A percentile compares a stretch with the other conserved stretches of the same genome.
These are phyloP conservation scores for Mythimna vitellina DNA, from an alignment of 2,888 invertebrate species.

Conservation along the genomic window DNA sequence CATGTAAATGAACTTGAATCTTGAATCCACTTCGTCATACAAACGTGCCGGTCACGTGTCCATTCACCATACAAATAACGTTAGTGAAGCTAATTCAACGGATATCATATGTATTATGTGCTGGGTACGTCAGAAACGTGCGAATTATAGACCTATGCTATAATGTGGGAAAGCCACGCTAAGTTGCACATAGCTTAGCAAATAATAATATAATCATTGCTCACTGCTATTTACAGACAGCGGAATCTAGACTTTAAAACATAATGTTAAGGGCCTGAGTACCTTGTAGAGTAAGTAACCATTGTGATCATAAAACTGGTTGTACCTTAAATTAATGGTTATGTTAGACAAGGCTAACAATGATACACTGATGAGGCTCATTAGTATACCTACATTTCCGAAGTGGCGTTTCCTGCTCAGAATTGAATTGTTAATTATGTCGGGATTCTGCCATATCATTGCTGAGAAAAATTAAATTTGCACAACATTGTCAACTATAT, in stretches of 20 bases:
- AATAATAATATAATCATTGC: constrained; percentile 30
- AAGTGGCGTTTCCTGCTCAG: constrained; percentile 44
- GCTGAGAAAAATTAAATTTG: background rate
- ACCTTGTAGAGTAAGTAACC: background rate
- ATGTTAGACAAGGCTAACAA: constrained; percentile 26
- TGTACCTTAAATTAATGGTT: constrained; percentile 31
- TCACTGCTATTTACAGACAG: background rate
- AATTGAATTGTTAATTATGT: constrained; percentile 12
- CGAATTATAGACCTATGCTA: constrained; percentile 60
- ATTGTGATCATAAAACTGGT: background rate
- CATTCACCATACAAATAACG: constrained; percentile 50
- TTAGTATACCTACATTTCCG: constrained; percentile 28
- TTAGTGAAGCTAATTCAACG: constrained; percentile 60
- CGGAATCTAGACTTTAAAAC: constrained; percentile 26
- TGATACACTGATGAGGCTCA: constrained; percentile 26
- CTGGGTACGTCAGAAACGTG: constrained; percentile 47
- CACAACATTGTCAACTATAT: background rate
- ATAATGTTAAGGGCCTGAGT: constrained; percentile 4
- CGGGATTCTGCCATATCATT: constrained; percentile 1
- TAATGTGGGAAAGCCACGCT: constrained; percentile 71
- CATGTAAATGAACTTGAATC: constrained; percentile 39
- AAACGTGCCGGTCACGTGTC: constrained; percentile 67
- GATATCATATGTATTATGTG: constrained; percentile 23
- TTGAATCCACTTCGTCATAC: constrained; percentile 32
- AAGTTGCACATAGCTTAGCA: constrained; percentile 56